These are phyloP conservation scores for Drosophila baimaii DNA, from an alignment of 1,140 invertebrate species.

Conservation along the genomic window DNA sequence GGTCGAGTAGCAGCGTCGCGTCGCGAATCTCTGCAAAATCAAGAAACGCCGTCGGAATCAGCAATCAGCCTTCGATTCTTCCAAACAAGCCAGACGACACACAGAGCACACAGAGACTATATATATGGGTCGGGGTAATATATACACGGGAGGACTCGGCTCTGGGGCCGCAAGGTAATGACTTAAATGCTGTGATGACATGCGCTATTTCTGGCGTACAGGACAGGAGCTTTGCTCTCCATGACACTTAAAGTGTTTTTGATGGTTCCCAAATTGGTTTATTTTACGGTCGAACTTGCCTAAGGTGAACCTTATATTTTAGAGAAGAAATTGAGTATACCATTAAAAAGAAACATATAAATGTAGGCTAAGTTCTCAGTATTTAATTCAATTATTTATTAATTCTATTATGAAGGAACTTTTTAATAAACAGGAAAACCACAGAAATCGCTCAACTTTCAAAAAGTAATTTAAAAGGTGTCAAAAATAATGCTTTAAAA, in stretches of 20 bases:
- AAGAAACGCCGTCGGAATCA: constrained; percentile 64
- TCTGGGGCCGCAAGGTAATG: constrained; percentile 1
- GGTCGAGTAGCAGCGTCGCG: constrained; percentile 89
- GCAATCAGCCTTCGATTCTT: constrained; percentile 53
- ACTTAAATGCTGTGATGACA: constrained; percentile 36
- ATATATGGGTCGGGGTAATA: constrained; percentile 2
- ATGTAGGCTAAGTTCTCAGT: too few species aligned
- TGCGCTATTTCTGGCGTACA: constrained; percentile 25
- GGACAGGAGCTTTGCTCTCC: constrained; percentile 3
- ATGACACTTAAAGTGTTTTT: constrained; percentile 22
- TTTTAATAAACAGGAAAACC: background rate
- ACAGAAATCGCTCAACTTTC: too few species aligned
- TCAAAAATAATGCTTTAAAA: background rate
- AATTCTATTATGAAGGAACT: too few species aligned
- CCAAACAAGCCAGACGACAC: constrained; percentile 21
- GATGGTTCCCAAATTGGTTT: constrained; percentile 12
- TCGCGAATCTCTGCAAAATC: constrained; percentile 89
- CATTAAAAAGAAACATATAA: too few species aligned
- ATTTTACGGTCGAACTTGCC: constrained; percentile 1
- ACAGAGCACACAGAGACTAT: constrained; percentile 1
- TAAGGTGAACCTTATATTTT: background rate
- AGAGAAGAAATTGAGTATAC: background rate
- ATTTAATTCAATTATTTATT: too few species aligned
- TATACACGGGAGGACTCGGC: background rate
- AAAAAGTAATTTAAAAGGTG: background rate